Evolutionary conservation across 1,140 invertebrate genomes (phyloP).

Genomic region (Aethina tumida): DNA sequence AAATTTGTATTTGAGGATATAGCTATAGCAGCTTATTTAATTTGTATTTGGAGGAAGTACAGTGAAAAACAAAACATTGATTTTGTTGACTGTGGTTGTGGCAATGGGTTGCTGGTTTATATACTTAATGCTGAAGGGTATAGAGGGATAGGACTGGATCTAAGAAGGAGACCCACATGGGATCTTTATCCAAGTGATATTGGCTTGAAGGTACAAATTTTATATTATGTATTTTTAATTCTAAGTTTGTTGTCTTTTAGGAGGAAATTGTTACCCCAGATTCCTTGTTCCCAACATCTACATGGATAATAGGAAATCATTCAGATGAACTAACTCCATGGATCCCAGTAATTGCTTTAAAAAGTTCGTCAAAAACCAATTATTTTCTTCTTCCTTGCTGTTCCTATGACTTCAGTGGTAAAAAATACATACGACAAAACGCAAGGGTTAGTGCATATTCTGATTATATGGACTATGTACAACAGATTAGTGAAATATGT

Average conservation of each 20-base stretch:
- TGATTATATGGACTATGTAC: slow-evolving; percentile 74
- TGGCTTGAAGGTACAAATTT: slow-evolving; percentile 35
- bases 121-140: slow-evolving; percentile 78
- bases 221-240: slow-evolving; percentile 22
- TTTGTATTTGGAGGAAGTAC: slow-evolving; percentile 63
- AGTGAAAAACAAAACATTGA: slow-evolving; percentile 44
- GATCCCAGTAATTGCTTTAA: slow-evolving; percentile 87
- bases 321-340: slow-evolving; percentile 97
- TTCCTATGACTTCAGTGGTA: slow-evolving; percentile 79
- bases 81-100: slow-evolving; percentile 94
- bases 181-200: slow-evolving; percentile 54
- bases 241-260: slow-evolving; percentile 27
- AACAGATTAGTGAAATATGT: slow-evolving; percentile 56
- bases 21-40: slow-evolving; percentile 85
- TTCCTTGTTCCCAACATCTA: slow-evolving; percentile 60
- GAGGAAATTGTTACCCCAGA: slow-evolving; percentile 41
- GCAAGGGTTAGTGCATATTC: slow-evolving; percentile 64
- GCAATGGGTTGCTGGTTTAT: slow-evolving; percentile 90
- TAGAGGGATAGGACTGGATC: slow-evolving; percentile 81
- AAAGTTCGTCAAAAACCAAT: slow-evolving; percentile 53
- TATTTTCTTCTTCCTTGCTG: slow-evolving; percentile 95
- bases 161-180: slow-evolving; percentile 87
- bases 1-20: slow-evolving; percentile 97
- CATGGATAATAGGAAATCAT: slow-evolving; percentile 98
- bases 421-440: slow-evolving; percentile 64